Evolutionary conservation across 2,113 vertebrate species (phyloP).

Genomic region (Lepidiolamprologus cunningtoni): DNA sequence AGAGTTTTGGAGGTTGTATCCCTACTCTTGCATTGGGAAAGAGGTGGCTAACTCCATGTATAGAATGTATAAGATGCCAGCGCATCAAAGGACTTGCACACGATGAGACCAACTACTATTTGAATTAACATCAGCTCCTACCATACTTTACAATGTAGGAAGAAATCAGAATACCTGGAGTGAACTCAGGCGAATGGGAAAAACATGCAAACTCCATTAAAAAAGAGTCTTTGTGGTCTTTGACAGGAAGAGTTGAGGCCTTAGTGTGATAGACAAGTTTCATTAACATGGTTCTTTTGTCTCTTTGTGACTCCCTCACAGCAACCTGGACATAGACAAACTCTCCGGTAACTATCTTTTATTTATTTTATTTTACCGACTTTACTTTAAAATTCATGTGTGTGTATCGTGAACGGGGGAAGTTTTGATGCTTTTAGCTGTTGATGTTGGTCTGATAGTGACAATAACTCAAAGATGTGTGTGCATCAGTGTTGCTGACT

Average conservation of each 20-base stretch:
- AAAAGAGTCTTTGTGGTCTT: not conserved
- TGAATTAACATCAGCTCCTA: not conserved
- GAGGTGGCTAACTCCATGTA: not conserved
- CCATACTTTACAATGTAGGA: not conserved
- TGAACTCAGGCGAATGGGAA: not conserved
- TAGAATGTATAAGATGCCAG: not conserved
- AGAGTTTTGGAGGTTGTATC: not conserved
- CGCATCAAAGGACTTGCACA: not conserved
- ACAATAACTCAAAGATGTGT: not conserved
- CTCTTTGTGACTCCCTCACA: not conserved
- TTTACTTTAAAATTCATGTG: not conserved
- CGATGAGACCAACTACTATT: not conserved
- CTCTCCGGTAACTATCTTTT: slow-evolving; percentile 49
- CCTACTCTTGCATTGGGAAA: accelerated
- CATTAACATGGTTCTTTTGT: not conserved
- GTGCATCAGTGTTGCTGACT: not conserved
- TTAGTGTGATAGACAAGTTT: not conserved
- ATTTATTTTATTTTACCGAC: not conserved
- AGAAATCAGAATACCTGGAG: accelerated
- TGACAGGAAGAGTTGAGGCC: not conserved
- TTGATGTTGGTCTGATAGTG: not conserved
- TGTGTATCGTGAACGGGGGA: not conserved
- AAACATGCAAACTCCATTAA: not conserved
- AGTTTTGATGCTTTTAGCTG: not conserved
- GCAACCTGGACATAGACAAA: slow-evolving; percentile 64